Evolutionary conservation across 1,140 invertebrate species (phyloP).

Genomic region (silkworm (Bombyx mori)): DNA sequence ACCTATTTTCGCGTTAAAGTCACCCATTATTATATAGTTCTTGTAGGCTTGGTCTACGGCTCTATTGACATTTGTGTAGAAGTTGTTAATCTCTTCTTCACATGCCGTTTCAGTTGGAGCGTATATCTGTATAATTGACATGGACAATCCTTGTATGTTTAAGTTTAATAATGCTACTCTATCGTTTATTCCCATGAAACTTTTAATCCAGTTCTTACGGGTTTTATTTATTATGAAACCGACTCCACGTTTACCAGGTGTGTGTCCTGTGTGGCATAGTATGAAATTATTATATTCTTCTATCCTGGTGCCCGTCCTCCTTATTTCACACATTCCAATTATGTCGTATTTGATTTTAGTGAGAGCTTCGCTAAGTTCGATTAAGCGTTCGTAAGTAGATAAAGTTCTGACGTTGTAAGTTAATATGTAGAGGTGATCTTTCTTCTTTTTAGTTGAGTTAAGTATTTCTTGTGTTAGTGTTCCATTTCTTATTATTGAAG

Average conservation of each 20-base stretch:
- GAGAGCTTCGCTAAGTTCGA: too few relatives aligned
- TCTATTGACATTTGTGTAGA: slow-evolving; percentile 3
- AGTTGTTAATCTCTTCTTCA: slow-evolving; percentile 1
- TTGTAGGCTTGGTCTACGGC: slow-evolving; percentile 2
- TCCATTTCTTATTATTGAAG: too few relatives aligned
- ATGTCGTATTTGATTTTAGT: too few relatives aligned
- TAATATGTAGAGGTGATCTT: too few relatives aligned
- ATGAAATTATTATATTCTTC: too few relatives aligned
- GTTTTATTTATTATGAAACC: slow-evolving; percentile 1
- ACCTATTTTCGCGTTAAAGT: slow-evolving; percentile 16
- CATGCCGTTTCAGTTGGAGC: slow-evolving; percentile 1
- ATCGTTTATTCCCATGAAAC: background rate
- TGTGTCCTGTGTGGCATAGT: too few relatives aligned
- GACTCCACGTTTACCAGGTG: slow-evolving; percentile 1
- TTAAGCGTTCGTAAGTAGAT: too few relatives aligned
- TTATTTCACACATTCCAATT: too few relatives aligned
- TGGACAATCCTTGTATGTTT: background rate
- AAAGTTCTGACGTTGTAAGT: too few relatives aligned
- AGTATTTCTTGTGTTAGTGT: too few relatives aligned
- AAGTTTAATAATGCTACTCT: slow-evolving; percentile 2
- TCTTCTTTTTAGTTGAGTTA: too few relatives aligned
- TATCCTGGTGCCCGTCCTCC: too few relatives aligned
- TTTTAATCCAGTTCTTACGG: background rate
- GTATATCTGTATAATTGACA: slow-evolving; percentile 2
- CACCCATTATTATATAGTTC: slow-evolving; percentile 10